Conservation (phyloP, 2,797 vertebrate genomes). For the Macrochelys suwanniensis region DNA sequence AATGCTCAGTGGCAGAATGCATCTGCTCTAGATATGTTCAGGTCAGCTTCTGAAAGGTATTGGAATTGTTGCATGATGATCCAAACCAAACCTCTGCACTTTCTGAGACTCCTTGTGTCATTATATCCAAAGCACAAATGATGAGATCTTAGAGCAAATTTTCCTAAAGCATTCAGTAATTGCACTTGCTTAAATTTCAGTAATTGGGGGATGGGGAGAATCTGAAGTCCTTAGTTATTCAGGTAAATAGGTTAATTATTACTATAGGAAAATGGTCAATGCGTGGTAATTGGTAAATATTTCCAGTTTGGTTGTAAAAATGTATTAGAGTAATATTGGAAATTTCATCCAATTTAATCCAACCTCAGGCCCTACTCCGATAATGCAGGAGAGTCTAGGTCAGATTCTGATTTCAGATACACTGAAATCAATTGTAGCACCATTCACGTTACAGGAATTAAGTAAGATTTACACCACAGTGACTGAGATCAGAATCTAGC, state of each 20-base stretch:
- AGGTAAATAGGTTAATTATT: slow-evolving; percentile 49
- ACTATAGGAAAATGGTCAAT: slow-evolving; percentile 49
- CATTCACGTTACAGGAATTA: slow-evolving; percentile 35
- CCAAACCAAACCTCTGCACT: background rate
- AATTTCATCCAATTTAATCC: slow-evolving; percentile 61
- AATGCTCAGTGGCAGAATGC: background rate
- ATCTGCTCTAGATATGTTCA: background rate
- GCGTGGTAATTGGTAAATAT: background rate
- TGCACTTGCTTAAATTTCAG: slow-evolving; percentile 49
- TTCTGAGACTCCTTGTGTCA: background rate
- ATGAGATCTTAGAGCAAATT: background rate
- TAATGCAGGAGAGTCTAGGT: slow-evolving; percentile 51
- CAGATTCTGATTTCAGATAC: background rate
- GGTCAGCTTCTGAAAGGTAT: background rate
- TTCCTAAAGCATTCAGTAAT: slow-evolving; percentile 27
- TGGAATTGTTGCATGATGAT: background rate
- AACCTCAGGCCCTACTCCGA: slow-evolving; percentile 69
- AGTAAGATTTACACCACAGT: slow-evolving; percentile 66
- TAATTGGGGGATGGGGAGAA: background rate
- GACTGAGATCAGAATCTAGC: slow-evolving; percentile 64
- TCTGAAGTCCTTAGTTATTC: slow-evolving; percentile 16
- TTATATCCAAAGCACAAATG: background rate
- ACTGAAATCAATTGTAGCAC: slow-evolving; percentile 25
- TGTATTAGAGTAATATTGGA: slow-evolving; percentile 50
- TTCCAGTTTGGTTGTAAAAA: slow-evolving; percentile 67